Conservation (phyloP, 2,888 invertebrate species). For the Aphidoletes aphidimyza region DNA sequence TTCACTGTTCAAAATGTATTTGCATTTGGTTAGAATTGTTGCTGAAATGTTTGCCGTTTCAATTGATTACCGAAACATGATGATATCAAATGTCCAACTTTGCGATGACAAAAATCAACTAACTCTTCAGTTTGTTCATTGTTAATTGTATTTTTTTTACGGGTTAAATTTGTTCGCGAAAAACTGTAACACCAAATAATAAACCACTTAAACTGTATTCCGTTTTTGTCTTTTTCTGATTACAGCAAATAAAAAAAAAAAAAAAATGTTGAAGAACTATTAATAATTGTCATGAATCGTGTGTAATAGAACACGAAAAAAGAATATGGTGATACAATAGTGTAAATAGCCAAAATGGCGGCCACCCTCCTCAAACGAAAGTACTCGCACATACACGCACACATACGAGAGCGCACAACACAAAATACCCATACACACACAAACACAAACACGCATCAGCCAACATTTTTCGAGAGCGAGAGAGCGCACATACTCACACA, state of each 20-base stretch:
- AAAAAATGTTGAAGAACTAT: constrained; percentile 27
- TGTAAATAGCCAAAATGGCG: constrained; percentile 51
- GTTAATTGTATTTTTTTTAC: background rate
- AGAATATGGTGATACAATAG: constrained; percentile 51
- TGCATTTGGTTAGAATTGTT: constrained; percentile 2
- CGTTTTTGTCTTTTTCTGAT: background rate
- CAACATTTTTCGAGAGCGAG: background rate
- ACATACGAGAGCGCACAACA: too few relatives aligned
- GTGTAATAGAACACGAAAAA: constrained; percentile 46
- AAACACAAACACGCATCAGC: background rate
- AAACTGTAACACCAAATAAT: background rate
- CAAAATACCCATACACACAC: background rate
- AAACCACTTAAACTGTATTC: constrained; percentile 22
- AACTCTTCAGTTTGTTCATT: background rate
- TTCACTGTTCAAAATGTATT: background rate
- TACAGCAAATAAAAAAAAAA: constrained; percentile 39
- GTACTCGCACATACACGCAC: background rate
- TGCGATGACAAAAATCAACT: constrained; percentile 32
- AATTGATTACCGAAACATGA: constrained; percentile 46
- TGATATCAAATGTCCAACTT: background rate
- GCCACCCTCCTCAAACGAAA: constrained; percentile 46
- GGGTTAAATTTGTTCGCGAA: background rate
- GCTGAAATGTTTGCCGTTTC: background rate
- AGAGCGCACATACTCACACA: background rate
- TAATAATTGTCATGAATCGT: constrained; percentile 49